Percentiles rank a stretch among this genome's conserved stretches.
Evolutionary conservation across 2,113 vertebrate genomes (phyloP).

Genomic region (Brachypteracias leptosomus): DNA sequence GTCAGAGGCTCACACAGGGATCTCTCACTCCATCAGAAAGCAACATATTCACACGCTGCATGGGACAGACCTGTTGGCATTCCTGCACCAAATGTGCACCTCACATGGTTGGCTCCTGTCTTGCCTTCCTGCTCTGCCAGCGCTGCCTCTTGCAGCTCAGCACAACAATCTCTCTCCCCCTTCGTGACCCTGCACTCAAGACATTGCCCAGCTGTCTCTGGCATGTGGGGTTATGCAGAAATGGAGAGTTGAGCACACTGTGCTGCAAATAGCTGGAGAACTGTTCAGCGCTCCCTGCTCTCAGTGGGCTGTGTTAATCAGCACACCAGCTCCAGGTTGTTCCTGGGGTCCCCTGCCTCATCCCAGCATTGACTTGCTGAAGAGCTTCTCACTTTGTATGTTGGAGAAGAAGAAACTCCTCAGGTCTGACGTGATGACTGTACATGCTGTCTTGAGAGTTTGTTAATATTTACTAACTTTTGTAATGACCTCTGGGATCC

Average conservation of each 20-base stretch:
- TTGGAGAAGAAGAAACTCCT: background rate
- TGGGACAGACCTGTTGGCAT: background rate
- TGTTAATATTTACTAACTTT: background rate
- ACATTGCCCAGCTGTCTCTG: background rate
- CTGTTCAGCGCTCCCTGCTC: background rate
- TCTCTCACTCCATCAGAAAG: background rate
- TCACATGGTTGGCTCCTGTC: background rate
- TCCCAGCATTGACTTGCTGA: background rate
- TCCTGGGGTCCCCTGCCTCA: background rate
- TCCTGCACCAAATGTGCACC: accelerated
- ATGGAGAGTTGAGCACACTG: accelerated
- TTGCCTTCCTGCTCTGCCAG: background rate
- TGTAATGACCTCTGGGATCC: background rate
- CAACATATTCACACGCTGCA: accelerated
- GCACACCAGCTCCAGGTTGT: background rate
- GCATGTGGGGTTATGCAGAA: background rate
- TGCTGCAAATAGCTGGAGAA: background rate
- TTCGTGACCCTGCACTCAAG: background rate
- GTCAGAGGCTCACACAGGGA: background rate
- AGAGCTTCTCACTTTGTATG: background rate
- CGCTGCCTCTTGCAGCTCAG: background rate
- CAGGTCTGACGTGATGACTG: background rate
- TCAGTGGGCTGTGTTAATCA: background rate
- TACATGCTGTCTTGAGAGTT: background rate
- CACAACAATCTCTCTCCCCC: background rate